A percentile compares a stretch with the other conserved stretches of the same genome.
Conservation (phyloP, 1,140 invertebrate genomes). For the Protaetia brevitarsis region DNA sequence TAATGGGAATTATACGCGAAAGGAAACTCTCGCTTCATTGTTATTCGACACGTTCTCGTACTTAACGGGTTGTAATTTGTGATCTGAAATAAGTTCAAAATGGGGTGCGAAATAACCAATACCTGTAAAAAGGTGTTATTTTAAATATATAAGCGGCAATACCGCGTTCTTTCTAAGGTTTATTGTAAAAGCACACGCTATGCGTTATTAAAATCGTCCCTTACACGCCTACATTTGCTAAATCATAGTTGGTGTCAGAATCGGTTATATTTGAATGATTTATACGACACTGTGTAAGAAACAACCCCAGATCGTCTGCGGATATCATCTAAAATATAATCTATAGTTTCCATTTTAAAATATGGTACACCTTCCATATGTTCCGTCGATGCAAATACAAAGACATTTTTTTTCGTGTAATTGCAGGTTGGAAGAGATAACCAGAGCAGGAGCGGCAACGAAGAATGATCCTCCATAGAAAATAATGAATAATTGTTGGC, state of each 20-base stretch:
- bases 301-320: not conserved
- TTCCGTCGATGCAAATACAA: constrained; percentile 19
- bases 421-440: constrained; percentile 23
- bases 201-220: too few relatives aligned
- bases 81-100: too few relatives aligned
- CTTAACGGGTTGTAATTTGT: not conserved
- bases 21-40: not conserved
- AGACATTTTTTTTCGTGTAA: constrained; percentile 23
- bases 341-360: not conserved
- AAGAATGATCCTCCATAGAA: constrained; percentile 13
- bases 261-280: too few relatives aligned
- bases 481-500: constrained; percentile 28
- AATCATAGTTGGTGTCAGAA: too few relatives aligned
- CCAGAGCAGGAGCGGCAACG: constrained; percentile 22
- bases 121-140: not conserved
- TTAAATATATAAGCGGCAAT: not conserved
- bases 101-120: not conserved
- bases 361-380: constrained; percentile 3
- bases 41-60: constrained; percentile 5
- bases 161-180: not conserved
- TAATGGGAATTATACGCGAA: not conserved
- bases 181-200: not conserved
- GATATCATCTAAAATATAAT: not conserved
- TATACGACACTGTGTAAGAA: not conserved
- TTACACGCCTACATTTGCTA: too few relatives aligned